Percentiles rank a stretch among this genome's conserved stretches.
Evolutionary conservation across 2,888 invertebrate genomes (phyloP).

Genomic region (Chymomyza fuscimana): DNA sequence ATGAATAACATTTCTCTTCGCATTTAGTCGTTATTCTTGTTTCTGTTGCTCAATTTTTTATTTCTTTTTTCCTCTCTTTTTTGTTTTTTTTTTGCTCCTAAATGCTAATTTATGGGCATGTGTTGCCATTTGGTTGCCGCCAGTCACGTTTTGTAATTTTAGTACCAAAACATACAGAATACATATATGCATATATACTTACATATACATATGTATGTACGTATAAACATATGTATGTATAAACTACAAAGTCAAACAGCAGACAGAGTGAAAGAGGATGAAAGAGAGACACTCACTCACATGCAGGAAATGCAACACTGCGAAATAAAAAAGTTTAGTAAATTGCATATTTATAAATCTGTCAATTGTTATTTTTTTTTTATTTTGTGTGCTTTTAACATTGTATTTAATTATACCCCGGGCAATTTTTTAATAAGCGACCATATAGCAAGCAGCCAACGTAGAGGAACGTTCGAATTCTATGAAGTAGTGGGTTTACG

Average conservation of each 20-base stretch:
- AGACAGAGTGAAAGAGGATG: constrained; percentile 34
- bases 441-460: no score
- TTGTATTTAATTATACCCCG: background rate
- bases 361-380: constrained; percentile 70
- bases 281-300: constrained; percentile 38
- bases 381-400: constrained; percentile 22
- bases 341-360: constrained; percentile 75
- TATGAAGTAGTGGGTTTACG: no score
- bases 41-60: constrained; percentile 46
- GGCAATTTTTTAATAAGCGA: no score
- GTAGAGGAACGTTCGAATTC: background rate
- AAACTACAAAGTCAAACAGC: constrained; percentile 40
- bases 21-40: constrained; percentile 49
- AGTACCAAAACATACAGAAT: constrained; percentile 30
- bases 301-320: constrained; percentile 73
- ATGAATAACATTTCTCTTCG: constrained; percentile 75
- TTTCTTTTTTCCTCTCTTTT: constrained; percentile 34
- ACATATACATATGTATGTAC: background rate
- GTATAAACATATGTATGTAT: no score
- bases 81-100: constrained; percentile 56
- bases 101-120: constrained; percentile 74
- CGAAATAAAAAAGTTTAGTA: constrained; percentile 71
- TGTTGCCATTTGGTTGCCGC: constrained; percentile 72
- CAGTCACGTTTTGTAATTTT: constrained; percentile 61
- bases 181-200: no score